phyloP scores from a whole-genome alignment of 1,140 invertebrate genomes.

The Drosophila novamexicana region DNA sequence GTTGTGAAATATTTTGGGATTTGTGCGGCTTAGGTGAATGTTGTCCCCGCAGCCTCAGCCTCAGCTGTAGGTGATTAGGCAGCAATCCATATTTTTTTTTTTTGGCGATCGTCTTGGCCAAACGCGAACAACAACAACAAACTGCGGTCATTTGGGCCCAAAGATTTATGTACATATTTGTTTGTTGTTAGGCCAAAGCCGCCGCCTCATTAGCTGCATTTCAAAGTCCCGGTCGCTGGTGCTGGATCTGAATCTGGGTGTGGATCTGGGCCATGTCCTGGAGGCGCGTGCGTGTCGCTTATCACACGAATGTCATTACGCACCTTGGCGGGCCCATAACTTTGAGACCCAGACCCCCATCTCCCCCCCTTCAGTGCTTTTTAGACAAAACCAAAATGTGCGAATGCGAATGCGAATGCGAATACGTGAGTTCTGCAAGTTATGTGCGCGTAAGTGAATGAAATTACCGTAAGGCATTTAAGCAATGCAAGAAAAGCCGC shows the following conservation, averaged over 20 bases:
- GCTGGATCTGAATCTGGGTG: neutral
- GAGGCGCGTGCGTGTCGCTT: slow-evolving; percentile 75
- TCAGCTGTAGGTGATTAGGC: slow-evolving; percentile 70
- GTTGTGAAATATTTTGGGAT: slow-evolving; percentile 83
- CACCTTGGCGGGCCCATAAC: slow-evolving; percentile 56
- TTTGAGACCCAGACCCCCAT: slow-evolving; percentile 9
- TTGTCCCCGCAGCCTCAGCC: slow-evolving; percentile 6
- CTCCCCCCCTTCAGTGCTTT: neutral
- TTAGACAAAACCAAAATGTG: slow-evolving; percentile 36
- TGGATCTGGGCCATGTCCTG: slow-evolving; percentile 38
- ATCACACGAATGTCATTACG: slow-evolving; percentile 81
- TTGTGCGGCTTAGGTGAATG: slow-evolving; percentile 70
- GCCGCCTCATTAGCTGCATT: slow-evolving; percentile 75
- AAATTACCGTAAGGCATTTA: slow-evolving; percentile 83
- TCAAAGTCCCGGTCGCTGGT: slow-evolving; percentile 34
- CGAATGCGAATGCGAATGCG: slow-evolving; percentile 63
- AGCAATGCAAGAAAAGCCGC: slow-evolving; percentile 70
- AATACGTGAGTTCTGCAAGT: slow-evolving; percentile 83
- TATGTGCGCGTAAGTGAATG: slow-evolving; percentile 82
- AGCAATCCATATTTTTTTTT: slow-evolving; percentile 74
- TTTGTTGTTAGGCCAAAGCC: slow-evolving; percentile 37
- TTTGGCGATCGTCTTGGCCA: slow-evolving; percentile 48
- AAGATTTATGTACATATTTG: slow-evolving; percentile 80
- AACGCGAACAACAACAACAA: slow-evolving; percentile 20
- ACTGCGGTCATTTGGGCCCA: slow-evolving; percentile 52